Base-by-base conservation (phyloP, 2,113 vertebrate genomes). In the Callionymus lyra region DNA sequence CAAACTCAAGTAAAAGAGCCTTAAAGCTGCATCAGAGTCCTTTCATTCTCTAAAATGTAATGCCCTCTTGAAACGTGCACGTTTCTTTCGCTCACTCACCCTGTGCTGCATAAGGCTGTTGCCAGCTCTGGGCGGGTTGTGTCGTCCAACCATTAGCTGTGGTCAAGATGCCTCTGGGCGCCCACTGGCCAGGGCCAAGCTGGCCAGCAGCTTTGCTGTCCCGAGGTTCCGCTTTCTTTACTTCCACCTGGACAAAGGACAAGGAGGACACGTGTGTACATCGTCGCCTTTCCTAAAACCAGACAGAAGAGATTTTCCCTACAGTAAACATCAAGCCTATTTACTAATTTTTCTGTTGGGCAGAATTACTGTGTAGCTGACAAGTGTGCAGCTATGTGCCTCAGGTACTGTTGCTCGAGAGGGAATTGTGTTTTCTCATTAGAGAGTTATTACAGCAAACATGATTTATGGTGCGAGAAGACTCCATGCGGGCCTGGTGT, bases 121-220 rank as follows among this genome's bases (percentile, higher is more conserved):
- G 94, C 95, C 94, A 98, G 65, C 88, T 88, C 13, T 91, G 92
- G 19, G 93, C 89, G 59, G 93, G 91, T 71, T 94, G 93, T 55
- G 92, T 88, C 51, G 93, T 86, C 95, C 95, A 99, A 85, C 95
- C 95, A 34, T 98, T 99, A 77, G 94, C 93, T 64, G 95, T 86
- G 6, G 76, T 95, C 47, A 93, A 86, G 82, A 98, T 89, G 47
- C 89, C 90, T 57, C 94, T 89, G 77, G 88, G 88, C 8, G 88
- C 90, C 95, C 95, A 99, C 74, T 97, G 95, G 74, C 87, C 89
- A 72, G 90, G 85, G 41, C 89, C 86, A 0, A 91, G 87, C 2
- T 92, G 91, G 56, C 92, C 91, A 6, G 94, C 93, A 81, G 86
- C 90, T 82, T 97, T 99, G 85, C 88, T 95, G 53, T 99, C 95